These are phyloP conservation scores for Probaryconus sp. DNA, from an alignment of 1,140 invertebrate genomes.

Conservation along the genomic window DNA sequence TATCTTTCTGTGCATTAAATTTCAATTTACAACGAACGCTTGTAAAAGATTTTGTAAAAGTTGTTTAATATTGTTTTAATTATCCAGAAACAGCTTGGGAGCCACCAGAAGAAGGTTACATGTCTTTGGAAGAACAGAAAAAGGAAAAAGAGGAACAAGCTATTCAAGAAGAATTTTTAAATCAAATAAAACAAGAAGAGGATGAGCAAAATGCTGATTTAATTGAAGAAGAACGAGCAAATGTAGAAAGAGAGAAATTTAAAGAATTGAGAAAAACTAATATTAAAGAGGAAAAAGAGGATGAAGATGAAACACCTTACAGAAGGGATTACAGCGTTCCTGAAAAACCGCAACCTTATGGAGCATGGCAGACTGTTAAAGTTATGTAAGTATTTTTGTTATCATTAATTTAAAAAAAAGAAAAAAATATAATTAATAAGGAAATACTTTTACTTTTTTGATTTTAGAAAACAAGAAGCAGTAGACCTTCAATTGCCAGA, in stretches of 20 bases:
- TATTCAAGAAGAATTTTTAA: constrained; percentile 77
- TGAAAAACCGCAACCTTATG: constrained; percentile 81
- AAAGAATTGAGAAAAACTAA: constrained; percentile 75
- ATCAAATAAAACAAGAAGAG: constrained; percentile 79
- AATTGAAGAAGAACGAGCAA: constrained; percentile 75
- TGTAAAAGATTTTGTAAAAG: too few species aligned
- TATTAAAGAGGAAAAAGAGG: constrained; percentile 58
- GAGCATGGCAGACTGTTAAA: constrained; percentile 81
- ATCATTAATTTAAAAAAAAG: not conserved
- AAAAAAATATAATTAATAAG: not conserved
- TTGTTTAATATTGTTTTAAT: too few species aligned
- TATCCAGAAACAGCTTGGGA: constrained; percentile 82
- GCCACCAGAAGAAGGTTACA: constrained; percentile 82
- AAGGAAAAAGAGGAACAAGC: constrained; percentile 71
- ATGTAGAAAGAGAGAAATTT: constrained; percentile 74
- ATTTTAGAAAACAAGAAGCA: constrained; percentile 71
- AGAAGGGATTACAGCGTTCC: constrained; percentile 75
- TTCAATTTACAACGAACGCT: too few species aligned
- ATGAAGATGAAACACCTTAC: constrained; percentile 76
- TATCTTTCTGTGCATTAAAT: too few species aligned
- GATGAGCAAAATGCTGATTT: constrained; percentile 68
- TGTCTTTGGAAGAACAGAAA: constrained; percentile 82
- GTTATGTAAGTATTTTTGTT: constrained; percentile 64
- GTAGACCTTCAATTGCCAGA: constrained; percentile 81
- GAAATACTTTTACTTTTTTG: constrained; percentile 35